Evolutionary conservation across 2,888 invertebrate genomes (phyloP).

Genomic region (Arge pagana): DNA sequence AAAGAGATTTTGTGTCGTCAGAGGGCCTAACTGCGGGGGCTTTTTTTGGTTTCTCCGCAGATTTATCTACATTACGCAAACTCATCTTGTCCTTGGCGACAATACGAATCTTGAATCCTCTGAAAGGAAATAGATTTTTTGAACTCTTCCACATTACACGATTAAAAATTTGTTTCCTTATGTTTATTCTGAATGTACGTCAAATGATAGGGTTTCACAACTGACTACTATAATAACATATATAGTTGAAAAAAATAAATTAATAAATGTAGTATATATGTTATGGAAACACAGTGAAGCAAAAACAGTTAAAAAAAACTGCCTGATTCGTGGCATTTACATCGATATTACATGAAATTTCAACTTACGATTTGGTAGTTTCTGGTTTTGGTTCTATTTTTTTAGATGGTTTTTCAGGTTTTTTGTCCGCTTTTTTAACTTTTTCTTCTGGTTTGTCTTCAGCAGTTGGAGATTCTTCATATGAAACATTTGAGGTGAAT

Average conservation of each 20-base stretch:
- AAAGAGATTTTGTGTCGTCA: conserved; percentile 58
- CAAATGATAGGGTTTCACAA: background rate
- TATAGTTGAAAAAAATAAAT: too few relatives aligned
- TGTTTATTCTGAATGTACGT: background rate
- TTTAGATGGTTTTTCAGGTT: conserved; percentile 42
- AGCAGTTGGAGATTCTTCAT: conserved; percentile 34
- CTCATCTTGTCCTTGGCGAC: conserved; percentile 52
- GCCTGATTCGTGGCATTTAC: background rate
- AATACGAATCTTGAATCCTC: conserved; percentile 53
- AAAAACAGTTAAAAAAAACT: too few relatives aligned
- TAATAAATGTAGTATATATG: too few relatives aligned
- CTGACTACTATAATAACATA: background rate
- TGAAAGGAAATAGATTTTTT: conserved; percentile 31
- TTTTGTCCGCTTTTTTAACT: conserved; percentile 45
- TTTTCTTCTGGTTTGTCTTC: conserved; percentile 42
- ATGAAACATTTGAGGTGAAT: conserved; percentile 24
- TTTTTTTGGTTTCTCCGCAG: conserved; percentile 39
- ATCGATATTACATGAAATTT: conserved; percentile 1
- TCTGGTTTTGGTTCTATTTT: conserved; percentile 41
- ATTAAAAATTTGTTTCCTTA: background rate
- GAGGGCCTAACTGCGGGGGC: conserved; percentile 36
- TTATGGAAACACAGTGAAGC: background rate
- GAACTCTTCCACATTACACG: background rate
- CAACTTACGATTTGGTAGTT: conserved; percentile 46
- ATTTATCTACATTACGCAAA: conserved; percentile 30